Percentiles rank a stretch among this genome's conserved stretches.
phyloP scores from a whole-genome alignment of 2,888 invertebrate genomes.

The Apamea anceps region DNA sequence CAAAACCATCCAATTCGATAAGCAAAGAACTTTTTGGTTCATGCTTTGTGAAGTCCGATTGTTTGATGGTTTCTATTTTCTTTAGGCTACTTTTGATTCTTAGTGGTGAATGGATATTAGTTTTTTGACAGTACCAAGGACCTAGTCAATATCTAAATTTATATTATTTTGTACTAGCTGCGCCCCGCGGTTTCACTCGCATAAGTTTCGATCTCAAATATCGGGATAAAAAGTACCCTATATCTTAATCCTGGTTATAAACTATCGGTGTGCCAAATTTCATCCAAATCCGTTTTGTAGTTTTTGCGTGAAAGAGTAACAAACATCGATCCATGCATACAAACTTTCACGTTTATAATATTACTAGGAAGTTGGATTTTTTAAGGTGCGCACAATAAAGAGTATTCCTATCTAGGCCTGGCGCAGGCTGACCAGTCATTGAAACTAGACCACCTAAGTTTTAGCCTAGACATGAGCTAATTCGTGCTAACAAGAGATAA shows the following conservation, averaged over 20 bases:
- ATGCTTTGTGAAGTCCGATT: conserved; percentile 12
- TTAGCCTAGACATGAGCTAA: background rate
- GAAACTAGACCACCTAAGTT: too few species aligned
- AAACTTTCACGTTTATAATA: too few species aligned
- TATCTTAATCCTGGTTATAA: too few species aligned
- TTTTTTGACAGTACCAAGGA: background rate
- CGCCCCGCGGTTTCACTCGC: too few species aligned
- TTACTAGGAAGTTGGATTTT: background rate
- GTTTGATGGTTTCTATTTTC: conserved; percentile 15
- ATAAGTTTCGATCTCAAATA: too few species aligned
- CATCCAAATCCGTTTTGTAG: too few species aligned
- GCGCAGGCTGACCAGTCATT: background rate
- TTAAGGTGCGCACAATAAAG: background rate
- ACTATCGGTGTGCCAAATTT: too few species aligned
- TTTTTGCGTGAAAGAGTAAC: too few species aligned
- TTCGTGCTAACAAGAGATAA: background rate
- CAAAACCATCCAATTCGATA: conserved; percentile 41
- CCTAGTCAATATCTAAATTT: background rate
- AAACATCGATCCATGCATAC: too few species aligned
- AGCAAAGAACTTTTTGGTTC: conserved; percentile 33
- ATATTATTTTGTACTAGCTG: background rate
- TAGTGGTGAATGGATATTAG: background rate
- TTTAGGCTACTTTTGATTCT: background rate
- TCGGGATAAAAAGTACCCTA: too few species aligned
- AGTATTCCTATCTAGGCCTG: background rate